Base-by-base conservation (phyloP, 2,888 invertebrate species). In the Ennomos quercinarius region DNA sequence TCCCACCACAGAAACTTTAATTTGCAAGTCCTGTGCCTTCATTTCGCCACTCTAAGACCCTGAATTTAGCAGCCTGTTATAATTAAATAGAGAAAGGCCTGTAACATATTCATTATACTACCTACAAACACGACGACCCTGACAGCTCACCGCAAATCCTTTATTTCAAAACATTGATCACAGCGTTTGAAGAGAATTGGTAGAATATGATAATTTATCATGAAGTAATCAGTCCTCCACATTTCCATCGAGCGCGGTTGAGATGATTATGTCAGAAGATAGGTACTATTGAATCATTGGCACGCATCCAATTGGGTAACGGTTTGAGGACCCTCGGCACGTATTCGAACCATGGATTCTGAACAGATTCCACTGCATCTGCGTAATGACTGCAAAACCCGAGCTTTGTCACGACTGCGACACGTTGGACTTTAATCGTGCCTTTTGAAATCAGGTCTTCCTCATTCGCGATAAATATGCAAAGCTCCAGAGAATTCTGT, bases 331-430 rank as follows among this genome's bases (percentile, higher is more conserved):
- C 54, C 35, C 57, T 61, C 46, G n/a, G 27, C 56, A 41, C 48
- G 54, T 57, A 56, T 36, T 50, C 41, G 10, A 44, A 50, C 41
- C 49, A 38, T 44, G 40, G 49, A 36, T 44, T 48, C 40, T 51
- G 9, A 9, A 10, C 27, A 47, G 35, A 34, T 45, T 50, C 44
- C 38, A 40, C 49, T 52, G 49, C 53, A 42, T 42, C 39, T 41
- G 34, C 51, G n/a, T 43, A 43, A 42, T 50, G 42, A 34, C 40
- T 40, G 8, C 13, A 11, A 57, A 54, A 37, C 65, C 63, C 64
- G 67, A 54, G 55, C 43, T 51, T 55, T 47, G 65, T 64, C 63
- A 66, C 64, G 67, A 68, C 45, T 62, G 66, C 64, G 67, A 68
- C 48, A 50, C 53, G 56, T 52, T 35, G 58, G 50, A 39, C 46